A percentile compares a stretch with the other conserved stretches of the same genome.
phyloP scores from a whole-genome alignment of 2,113 vertebrate genomes.

The Neolamprologus caudopunctatus region DNA sequence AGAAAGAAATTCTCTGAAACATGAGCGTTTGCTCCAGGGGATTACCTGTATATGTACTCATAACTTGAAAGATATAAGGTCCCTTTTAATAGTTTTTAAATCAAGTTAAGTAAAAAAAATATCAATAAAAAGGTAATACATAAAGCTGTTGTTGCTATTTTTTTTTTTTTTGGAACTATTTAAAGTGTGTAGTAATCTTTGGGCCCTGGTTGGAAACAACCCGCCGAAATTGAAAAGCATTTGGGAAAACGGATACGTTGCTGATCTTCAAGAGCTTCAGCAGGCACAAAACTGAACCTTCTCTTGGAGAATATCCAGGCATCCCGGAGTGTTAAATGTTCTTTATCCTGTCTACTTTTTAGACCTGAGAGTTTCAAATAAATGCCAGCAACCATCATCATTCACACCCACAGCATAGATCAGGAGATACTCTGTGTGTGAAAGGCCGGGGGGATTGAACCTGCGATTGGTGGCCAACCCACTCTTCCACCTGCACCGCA shows the following conservation, averaged over 20 bases:
- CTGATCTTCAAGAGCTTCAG: neutral
- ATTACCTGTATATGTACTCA: accelerated
- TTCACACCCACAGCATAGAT: neutral
- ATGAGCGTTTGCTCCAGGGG: neutral
- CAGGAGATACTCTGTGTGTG: neutral
- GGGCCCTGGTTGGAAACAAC: neutral
- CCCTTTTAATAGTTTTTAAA: neutral
- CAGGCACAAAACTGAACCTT: neutral
- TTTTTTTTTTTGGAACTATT: neutral
- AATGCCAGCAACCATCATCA: neutral
- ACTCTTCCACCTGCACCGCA: neutral
- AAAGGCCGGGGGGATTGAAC: neutral
- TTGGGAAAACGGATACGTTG: neutral
- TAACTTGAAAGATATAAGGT: neutral
- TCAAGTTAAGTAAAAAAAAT: neutral
- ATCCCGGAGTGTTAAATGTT: neutral
- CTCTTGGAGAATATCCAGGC: neutral
- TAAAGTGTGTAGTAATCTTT: neutral
- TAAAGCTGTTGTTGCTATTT: neutral
- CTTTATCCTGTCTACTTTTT: neutral
- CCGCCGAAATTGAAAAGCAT: neutral
- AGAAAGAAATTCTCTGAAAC: neutral
- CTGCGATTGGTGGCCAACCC: neutral
- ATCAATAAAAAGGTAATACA: neutral
- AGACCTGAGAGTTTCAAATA: neutral